Conservation (phyloP, 37 sponge, comb jelly and placozoan species). For the Chondrilla cf. caribensis region DNA sequence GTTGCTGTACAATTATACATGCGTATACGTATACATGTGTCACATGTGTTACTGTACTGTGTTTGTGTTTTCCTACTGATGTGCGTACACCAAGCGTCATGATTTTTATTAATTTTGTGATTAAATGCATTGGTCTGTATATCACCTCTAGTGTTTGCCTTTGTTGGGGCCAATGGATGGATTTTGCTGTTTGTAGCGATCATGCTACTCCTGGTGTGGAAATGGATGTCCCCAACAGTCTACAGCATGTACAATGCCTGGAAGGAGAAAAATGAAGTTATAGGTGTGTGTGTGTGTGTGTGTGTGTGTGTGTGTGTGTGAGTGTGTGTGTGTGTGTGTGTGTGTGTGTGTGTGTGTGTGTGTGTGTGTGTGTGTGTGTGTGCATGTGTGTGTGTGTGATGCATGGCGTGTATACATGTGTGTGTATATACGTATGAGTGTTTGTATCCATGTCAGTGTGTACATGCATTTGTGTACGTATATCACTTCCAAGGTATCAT, state of each 20-base stretch:
- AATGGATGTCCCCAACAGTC: not conserved
- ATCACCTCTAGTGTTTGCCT: not conserved
- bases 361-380: not conserved
- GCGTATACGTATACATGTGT: no score
- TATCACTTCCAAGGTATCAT: no score
- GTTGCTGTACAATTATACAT: no score
- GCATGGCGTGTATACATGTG: not conserved
- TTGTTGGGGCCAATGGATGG: slow-evolving; percentile 18
- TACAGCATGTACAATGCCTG: not conserved
- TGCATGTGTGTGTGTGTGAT: not conserved
- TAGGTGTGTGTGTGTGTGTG: not conserved
- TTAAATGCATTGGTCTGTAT: no score
- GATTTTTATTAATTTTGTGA: no score
- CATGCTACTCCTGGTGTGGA: slow-evolving; percentile 8
- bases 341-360: not conserved
- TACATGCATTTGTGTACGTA: no score
- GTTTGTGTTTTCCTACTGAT: no score
- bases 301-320: not conserved
- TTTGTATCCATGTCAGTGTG: not conserved
- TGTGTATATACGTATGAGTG: not conserved
- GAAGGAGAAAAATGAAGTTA: not conserved
- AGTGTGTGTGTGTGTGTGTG: not conserved
- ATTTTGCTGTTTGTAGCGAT: not conserved
- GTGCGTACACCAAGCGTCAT: no score
- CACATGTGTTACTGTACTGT: no score